Evolutionary conservation across 1,140 invertebrate genomes (phyloP), one percentile per base, ranked within the genome.

Genomic region (Eumeta japonica): DNA sequence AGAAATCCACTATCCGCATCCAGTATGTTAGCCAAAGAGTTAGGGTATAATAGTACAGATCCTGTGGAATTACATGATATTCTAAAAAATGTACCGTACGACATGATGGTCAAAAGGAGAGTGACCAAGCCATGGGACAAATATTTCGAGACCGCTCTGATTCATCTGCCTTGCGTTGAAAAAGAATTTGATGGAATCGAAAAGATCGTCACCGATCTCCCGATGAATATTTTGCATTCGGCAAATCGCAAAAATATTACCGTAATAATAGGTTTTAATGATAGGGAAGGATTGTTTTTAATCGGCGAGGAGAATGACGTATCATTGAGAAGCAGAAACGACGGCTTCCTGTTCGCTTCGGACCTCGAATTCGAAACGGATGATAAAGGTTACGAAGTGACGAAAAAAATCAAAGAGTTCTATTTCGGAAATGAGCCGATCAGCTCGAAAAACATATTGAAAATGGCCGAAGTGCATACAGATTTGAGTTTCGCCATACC

Each of bases 401-500:
- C 59, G n/a, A 42, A 43, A 28, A 37, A 37, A 38, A 18, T 40
- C 7, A 47, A 34, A 45, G 38, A 60, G 19, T 61, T 63, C 39
- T 74, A 74, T 38, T 74, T 74, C 42, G 58, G 55, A 5, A 36
- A 60, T 18, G 47, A 64, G 1, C 35, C 20, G 29, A 55, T 73
- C 13, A 60, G 38, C 45, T 45, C 52, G 33, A 39, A 54, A 14
- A 57, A 43, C 32, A 39, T 54, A 24, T 36, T 50, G 35, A 56
- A 57, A 27, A 35, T 68, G 10, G 45, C 54, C 11, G 54, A 63
- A 19, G 4, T 71, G 3, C 63, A 68, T 16, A 63, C 63, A 3
- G 52, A 73, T 3, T 37, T 62, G 30, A 68, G 65, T 48, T 73
- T 73, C 42, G 61, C 66, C 41, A 37, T 60, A 16, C 68, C 65